These are phyloP conservation scores for Zophobas atratus DNA, from an alignment of 1,140 invertebrate genomes.

Conservation along the genomic window DNA sequence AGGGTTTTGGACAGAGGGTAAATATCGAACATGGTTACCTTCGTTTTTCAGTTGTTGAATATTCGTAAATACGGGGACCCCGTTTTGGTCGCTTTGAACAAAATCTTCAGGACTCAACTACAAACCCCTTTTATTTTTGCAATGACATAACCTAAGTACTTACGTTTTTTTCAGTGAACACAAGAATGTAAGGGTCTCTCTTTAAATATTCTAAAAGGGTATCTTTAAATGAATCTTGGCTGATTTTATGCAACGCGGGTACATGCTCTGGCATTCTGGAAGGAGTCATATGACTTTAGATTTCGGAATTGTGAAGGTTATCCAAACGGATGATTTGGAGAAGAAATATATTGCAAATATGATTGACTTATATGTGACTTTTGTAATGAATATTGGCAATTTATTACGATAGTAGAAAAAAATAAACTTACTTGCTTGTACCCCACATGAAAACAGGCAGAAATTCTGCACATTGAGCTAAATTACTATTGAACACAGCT, in stretches of 20 bases:
- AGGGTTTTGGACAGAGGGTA: conserved; percentile 64
- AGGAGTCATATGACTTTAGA: conserved; percentile 58
- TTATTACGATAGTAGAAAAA: conserved; percentile 27
- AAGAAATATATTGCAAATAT: too few species aligned
- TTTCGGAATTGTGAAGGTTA: not conserved
- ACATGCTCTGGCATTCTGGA: conserved; percentile 58
- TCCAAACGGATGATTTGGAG: too few species aligned
- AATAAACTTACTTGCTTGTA: conserved; percentile 62
- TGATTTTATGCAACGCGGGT: conserved; percentile 62
- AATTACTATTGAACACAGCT: conserved; percentile 36
- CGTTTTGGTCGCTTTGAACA: conserved; percentile 58
- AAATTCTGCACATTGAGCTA: conserved; percentile 59
- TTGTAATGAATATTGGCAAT: not conserved
- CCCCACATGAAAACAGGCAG: conserved; percentile 66
- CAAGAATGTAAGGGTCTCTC: conserved; percentile 58
- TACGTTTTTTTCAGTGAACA: conserved; percentile 66
- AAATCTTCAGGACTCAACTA: conserved; percentile 67
- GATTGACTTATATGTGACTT: too few species aligned
- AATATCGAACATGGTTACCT: conserved; percentile 59
- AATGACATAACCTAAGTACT: conserved; percentile 44
- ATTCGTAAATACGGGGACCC: conserved; percentile 56
- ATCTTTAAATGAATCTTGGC: conserved; percentile 63
- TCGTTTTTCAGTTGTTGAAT: conserved; percentile 56
- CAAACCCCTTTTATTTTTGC: conserved; percentile 47
- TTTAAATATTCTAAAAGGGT: conserved; percentile 60